Base-by-base conservation (phyloP, 2,888 invertebrate genomes). In the Lasioglossum calceatum region DNA sequence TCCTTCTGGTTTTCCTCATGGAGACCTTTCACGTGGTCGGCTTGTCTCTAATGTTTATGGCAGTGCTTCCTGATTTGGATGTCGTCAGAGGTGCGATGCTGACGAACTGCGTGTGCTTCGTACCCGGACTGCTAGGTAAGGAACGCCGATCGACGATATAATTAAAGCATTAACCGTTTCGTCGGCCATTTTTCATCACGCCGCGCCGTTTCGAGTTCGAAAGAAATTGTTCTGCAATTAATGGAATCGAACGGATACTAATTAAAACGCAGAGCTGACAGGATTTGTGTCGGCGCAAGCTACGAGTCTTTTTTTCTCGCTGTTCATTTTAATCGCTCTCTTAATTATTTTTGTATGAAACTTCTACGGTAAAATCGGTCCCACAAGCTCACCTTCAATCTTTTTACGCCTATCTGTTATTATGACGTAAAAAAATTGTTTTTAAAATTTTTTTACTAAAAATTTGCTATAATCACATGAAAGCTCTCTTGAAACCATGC, bases 51-150 rank as follows among this genome's bases (percentile, higher is more conserved):
- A 96, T 99, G 89, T 97, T 98, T 93, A 98, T 99, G 95, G 97
- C 97, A 87, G 97, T 99, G 74, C 96, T 99, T 77, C 99, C 99
- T 0, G 98, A 98, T 94, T 95, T 99, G 91, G 99, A 99, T 95
- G 98, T 98, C 8, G 97, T 99, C 81, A 98, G 98, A 95, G 99
- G 99, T 70, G 98, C 99, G 61, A 99, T 99, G 98, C 96, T 99
- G 89, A 99, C 99, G 44, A 99, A 99, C 95, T 99, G 99, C 93
- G 97, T 99, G 80, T 99, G 99, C 95, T 97, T 99, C 91, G 96
- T 99, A 70, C 99, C 99, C 3, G 98, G 98, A 32, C 95, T 97
- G 82, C 95, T 97, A 87, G 97, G 97, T 96, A 95, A 95, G 67
- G 23, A 23, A 70, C 39, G 23, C n/a, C 5, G 36, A 23, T 47